A percentile compares a stretch with the other conserved stretches of the same genome.
Evolutionary conservation across 2,888 invertebrate species (phyloP).

Genomic region (Calliopum simillimum): DNA sequence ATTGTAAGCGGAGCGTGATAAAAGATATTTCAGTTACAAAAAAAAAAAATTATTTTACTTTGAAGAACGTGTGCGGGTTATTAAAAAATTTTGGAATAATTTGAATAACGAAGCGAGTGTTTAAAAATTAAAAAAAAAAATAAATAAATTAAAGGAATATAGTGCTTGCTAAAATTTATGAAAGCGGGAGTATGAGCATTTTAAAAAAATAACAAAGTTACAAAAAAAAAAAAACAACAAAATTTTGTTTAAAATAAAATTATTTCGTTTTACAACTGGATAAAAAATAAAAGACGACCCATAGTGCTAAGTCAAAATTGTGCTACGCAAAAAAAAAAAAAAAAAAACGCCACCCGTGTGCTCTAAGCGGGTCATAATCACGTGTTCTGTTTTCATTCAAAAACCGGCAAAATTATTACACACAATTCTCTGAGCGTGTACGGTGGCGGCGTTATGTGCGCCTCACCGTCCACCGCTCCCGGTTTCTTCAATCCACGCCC

Average conservation of each 20-base stretch:
- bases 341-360: background rate
- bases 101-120: no score
- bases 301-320: background rate
- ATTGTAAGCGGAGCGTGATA: background rate
- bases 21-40: background rate
- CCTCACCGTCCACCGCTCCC: slow-evolving; percentile 68
- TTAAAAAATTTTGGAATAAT: no score
- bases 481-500: slow-evolving; percentile 68
- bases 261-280: background rate
- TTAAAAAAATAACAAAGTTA: no score
- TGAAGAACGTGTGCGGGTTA: background rate
- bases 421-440: slow-evolving; percentile 69
- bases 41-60: background rate
- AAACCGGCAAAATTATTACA: slow-evolving; percentile 69
- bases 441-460: slow-evolving; percentile 69
- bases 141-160: no score
- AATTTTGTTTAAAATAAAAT: background rate
- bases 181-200: no score
- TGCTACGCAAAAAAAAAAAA: background rate
- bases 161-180: no score
- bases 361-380: background rate
- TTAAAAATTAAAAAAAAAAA: no score
- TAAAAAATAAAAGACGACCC: background rate
- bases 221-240: background rate
- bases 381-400: slow-evolving; percentile 30